Conservation (phyloP, 2,113 vertebrate species). For the Tupaia chinensis region DNA sequence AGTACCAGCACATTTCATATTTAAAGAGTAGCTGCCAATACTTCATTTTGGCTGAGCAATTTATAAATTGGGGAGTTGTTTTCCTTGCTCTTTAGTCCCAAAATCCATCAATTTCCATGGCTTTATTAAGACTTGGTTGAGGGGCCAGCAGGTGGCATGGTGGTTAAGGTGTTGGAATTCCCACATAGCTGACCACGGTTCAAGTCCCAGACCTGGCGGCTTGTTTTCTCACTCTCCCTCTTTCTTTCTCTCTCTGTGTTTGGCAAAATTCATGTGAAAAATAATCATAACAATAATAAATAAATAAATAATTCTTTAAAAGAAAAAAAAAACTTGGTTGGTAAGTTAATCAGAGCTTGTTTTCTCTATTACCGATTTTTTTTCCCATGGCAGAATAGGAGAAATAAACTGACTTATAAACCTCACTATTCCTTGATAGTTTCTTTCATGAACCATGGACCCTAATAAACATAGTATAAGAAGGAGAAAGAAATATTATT, state of each 20-base stretch:
- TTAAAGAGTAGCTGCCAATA: conserved; percentile 15
- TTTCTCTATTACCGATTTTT: conserved; percentile 2
- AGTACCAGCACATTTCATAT: conserved; percentile 8
- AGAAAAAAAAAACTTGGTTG: neutral
- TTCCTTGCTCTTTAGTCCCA: conserved; percentile 35
- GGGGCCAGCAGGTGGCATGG: no score
- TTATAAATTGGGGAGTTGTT: conserved; percentile 23
- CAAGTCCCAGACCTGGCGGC: no score
- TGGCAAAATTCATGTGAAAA: no score
- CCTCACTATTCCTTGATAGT: neutral
- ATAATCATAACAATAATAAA: no score
- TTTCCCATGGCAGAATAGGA: neutral
- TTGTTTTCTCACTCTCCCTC: no score
- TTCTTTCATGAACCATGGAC: neutral
- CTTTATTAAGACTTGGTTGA: conserved; percentile 23
- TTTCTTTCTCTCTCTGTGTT: no score
- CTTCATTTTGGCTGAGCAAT: neutral
- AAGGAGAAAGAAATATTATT: neutral
- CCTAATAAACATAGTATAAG: neutral
- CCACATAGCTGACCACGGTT: no score
- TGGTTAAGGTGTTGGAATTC: no score
- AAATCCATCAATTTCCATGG: neutral
- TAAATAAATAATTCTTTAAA: no score
- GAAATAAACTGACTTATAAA: conserved; percentile 20
- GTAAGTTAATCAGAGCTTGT: conserved; percentile 21